phyloP scores from a whole-genome alignment of 2,888 invertebrate genomes.

The Glaucopsyche alexis region DNA sequence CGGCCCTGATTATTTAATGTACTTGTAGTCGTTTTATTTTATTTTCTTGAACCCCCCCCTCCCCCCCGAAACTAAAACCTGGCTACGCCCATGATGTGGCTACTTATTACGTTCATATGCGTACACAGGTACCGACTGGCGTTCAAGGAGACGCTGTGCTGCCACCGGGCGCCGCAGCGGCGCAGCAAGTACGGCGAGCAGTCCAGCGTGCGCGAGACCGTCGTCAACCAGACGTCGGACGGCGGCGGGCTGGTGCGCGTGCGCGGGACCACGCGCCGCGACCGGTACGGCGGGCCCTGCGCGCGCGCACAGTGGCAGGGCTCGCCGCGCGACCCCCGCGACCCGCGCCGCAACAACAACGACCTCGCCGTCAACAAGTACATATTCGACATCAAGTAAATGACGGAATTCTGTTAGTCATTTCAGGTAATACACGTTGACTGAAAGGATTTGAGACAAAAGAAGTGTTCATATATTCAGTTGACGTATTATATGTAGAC shows the following conservation, averaged over 20 bases:
- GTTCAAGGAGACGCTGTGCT: conserved; percentile 87
- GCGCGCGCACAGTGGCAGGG: conserved; percentile 56
- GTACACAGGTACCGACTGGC: conserved; percentile 85
- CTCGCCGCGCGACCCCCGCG: conserved; percentile 46
- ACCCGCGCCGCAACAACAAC: conserved; percentile 6
- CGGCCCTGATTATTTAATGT: too few species aligned
- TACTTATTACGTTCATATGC: too few species aligned
- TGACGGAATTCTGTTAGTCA: background rate
- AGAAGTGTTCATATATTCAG: too few species aligned
- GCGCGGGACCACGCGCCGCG: conserved; percentile 54
- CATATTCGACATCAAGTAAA: background rate
- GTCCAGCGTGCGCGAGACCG: conserved; percentile 82
- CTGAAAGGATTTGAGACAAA: too few species aligned
- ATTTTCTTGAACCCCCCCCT: too few species aligned
- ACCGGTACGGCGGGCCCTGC: conserved; percentile 39
- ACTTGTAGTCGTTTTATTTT: too few species aligned
- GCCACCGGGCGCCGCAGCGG: conserved; percentile 70
- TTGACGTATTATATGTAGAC: too few species aligned
- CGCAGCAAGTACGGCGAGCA: conserved; percentile 78
- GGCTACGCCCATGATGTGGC: too few species aligned
- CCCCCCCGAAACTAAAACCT: too few species aligned
- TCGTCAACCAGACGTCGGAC: conserved; percentile 69
- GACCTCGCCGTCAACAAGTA: conserved; percentile 11
- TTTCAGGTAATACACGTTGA: too few species aligned
- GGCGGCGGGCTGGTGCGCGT: conserved; percentile 69